A percentile compares a stretch with the other conserved stretches of the same genome.
phyloP scores from a whole-genome alignment of 2,888 invertebrate species.

The Alviniconcha strummeri region DNA sequence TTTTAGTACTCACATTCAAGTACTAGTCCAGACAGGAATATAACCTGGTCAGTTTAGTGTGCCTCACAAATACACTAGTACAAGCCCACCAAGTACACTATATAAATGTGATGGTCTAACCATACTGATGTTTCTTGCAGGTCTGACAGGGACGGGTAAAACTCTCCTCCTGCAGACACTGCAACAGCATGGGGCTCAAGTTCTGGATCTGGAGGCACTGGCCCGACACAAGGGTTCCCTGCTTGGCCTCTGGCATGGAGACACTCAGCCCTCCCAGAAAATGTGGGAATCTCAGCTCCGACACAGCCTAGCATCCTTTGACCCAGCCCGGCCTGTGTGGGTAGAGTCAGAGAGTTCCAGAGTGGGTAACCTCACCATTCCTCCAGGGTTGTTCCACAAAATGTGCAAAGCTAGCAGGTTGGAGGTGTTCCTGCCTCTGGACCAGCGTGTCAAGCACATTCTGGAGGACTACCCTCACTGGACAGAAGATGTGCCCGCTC shows the following conservation, averaged over 20 bases:
- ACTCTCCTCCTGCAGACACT: slow-evolving; percentile 50
- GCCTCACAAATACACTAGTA: too few relatives aligned
- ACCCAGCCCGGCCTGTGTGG: slow-evolving; percentile 48
- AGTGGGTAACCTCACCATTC: slow-evolving; percentile 51
- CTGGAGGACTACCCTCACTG: slow-evolving; percentile 52
- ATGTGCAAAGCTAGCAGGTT: slow-evolving; percentile 46
- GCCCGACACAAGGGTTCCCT: slow-evolving; percentile 60
- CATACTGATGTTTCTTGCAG: slow-evolving; percentile 41
- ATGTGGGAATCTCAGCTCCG: slow-evolving; percentile 47
- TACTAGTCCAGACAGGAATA: too few relatives aligned
- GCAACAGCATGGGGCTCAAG: slow-evolving; percentile 48
- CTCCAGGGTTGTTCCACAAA: slow-evolving; percentile 43
- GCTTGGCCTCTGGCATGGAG: slow-evolving; percentile 52
- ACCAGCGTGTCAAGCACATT: slow-evolving; percentile 53
- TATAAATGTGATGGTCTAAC: too few relatives aligned
- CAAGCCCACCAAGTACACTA: too few relatives aligned
- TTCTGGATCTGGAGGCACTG: slow-evolving; percentile 55
- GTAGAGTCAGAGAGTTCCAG: slow-evolving; percentile 57
- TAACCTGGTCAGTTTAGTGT: too few relatives aligned
- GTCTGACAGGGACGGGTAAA: slow-evolving; percentile 57
- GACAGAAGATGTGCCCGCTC: slow-evolving; percentile 45
- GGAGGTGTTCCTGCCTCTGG: slow-evolving; percentile 48
- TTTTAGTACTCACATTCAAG: too few relatives aligned
- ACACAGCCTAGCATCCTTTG: slow-evolving; percentile 41
- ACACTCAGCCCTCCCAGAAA: slow-evolving; percentile 55